Evolutionary conservation across 2,113 vertebrate species (phyloP).

Genomic region (Tragulus kanchil): DNA sequence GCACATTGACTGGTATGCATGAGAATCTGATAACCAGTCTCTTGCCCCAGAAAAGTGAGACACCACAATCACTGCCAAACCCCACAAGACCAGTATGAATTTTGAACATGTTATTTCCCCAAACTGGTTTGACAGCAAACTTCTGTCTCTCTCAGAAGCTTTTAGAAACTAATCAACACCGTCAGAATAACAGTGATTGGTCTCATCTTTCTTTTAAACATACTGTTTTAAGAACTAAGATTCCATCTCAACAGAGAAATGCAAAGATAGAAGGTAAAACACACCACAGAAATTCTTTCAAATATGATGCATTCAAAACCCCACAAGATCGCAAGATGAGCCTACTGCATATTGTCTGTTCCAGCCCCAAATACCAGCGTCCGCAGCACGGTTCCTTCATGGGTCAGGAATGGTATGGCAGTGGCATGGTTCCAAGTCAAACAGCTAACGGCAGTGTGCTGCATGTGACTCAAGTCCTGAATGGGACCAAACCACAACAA

Average conservation of each 20-base stretch:
- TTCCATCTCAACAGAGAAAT: constrained; percentile 8
- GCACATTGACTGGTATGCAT: constrained; percentile 66
- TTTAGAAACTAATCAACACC: constrained; percentile 26
- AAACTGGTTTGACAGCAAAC: constrained; percentile 43
- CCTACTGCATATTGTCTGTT: not conserved
- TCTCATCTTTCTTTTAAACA: constrained; percentile 4
- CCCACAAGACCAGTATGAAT: not conserved
- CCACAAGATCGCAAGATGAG: not conserved
- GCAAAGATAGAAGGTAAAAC: not conserved
- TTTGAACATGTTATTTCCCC: constrained; percentile 35
- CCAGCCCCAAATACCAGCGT: not conserved
- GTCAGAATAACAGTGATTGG: not conserved
- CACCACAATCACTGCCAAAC: not conserved
- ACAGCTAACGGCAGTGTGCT: not conserved
- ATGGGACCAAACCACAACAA: not conserved
- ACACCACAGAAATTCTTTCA: not conserved
- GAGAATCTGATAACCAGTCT: constrained; percentile 69
- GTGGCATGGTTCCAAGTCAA: not conserved
- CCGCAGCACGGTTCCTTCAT: not conserved
- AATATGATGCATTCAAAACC: not conserved
- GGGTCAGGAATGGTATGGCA: not conserved
- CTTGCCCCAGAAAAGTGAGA: constrained; percentile 44
- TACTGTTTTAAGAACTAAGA: not conserved
- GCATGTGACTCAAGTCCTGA: not conserved
- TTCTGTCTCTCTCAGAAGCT: not conserved